These are phyloP conservation scores for Chloroceryle amazona DNA, from an alignment of 2,797 vertebrate species.

Conservation along the genomic window DNA sequence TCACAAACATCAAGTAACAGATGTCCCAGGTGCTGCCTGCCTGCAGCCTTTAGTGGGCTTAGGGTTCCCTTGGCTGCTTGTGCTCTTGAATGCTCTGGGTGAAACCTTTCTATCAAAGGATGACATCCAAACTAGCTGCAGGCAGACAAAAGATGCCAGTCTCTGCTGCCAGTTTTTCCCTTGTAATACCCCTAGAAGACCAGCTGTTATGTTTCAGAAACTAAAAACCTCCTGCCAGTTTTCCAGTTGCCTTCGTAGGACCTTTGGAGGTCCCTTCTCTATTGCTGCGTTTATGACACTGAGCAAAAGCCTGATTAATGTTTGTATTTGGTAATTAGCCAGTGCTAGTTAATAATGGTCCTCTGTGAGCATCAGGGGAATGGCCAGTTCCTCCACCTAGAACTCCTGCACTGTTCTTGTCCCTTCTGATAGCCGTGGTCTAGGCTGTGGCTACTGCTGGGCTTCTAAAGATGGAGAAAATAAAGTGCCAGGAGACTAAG, in stretches of 20 bases:
- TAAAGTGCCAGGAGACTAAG: background rate
- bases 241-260: background rate
- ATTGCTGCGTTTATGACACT: background rate
- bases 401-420: background rate
- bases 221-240: background rate
- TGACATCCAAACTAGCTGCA: background rate
- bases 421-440: background rate
- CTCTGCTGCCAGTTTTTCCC: background rate
- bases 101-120: background rate
- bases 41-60: background rate
- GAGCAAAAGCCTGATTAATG: too few species aligned
- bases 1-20: background rate
- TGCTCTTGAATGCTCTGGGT: background rate
- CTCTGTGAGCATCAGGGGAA: background rate
- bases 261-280: background rate
- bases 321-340: background rate
- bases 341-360: background rate
- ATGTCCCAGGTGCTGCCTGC: accelerated
- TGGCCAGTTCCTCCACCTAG: background rate
- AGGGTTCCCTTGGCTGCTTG: background rate
- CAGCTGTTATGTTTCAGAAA: background rate
- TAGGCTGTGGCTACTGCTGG: background rate
- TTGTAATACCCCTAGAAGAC: background rate
- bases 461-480: background rate
- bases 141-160: background rate